Evolutionary conservation across 2,113 vertebrate genomes (phyloP), one percentile per base, ranked within the genome.

Genomic region (Thamnophis sirtalis): DNA sequence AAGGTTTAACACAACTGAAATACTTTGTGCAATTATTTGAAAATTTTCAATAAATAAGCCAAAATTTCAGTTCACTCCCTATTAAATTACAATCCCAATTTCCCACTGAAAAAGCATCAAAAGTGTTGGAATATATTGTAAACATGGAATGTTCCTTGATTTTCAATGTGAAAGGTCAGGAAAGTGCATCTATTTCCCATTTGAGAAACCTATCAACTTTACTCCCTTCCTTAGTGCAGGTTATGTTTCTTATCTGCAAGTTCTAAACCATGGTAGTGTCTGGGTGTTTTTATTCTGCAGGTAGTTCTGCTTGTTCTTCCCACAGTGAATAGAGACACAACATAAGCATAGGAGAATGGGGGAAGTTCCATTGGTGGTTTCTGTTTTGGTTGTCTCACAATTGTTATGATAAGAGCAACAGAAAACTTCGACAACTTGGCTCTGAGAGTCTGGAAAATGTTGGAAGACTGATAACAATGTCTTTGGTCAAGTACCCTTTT

Each of bases 1-100:
- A 9, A 93, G 1, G 73, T 93, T 96, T 94, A 96, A 94, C 86
- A 96, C 43, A 55, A 38, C 86, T 53, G 63, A 6, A 90, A 84
- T 92, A 55, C 90, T 63, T 54, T 92, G 84, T 56, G 49, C 60
- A 80, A 54, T 17, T 3, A 21, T 48, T 9, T 84, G 28, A 84
- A 49, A 38, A 84, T 26, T 68, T 92, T 89, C 33, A 33, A 91
- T 91, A 86, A 84, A 73, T 94, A 89, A 92, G 90, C 91, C 86
- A 95, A 80, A 88, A 90, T 92, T 56, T 1, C 22, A 0, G 43
- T 54, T 26, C 56, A 38, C 33, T 80, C 15, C 17, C 7, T 80
- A 21, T 80, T 80, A 80, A 38, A 80, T 7, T 21, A 21, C 73
- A 80, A 38, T 19, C 68, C 15, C 33, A 33, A 80, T 21, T 80